A percentile compares a stretch with the other conserved stretches of the same genome.
phyloP scores from a whole-genome alignment of 2,113 vertebrate genomes.

The Atlantisia rogersi region DNA sequence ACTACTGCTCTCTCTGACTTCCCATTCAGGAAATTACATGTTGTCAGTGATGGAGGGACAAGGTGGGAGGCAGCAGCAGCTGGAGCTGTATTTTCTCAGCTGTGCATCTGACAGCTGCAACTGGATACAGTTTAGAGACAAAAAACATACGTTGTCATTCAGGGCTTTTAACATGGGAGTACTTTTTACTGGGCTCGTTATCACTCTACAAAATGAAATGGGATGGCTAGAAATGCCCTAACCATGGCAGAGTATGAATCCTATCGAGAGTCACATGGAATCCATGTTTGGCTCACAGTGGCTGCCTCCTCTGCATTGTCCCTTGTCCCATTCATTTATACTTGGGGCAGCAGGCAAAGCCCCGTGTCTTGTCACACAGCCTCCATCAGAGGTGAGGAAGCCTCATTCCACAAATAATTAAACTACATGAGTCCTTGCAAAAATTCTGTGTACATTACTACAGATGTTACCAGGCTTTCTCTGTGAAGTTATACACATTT shows the following conservation, averaged over 20 bases:
- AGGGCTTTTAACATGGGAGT: neutral
- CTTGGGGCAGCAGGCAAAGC: neutral
- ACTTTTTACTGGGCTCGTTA: neutral
- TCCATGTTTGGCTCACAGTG: neutral
- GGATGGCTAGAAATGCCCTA: neutral
- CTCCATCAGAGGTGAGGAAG: neutral
- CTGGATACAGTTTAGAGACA: neutral
- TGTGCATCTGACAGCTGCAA: slow-evolving; percentile 52
- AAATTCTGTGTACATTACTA: neutral
- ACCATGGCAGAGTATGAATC: neutral
- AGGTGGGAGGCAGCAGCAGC: slow-evolving; percentile 50
- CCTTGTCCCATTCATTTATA: neutral
- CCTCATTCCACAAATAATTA: neutral
- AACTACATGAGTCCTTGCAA: fast-evolving
- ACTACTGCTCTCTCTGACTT: slow-evolving; percentile 7
- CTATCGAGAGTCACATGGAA: neutral
- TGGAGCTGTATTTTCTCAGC: slow-evolving; percentile 54
- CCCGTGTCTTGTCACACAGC: neutral
- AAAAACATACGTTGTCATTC: slow-evolving; percentile 8
- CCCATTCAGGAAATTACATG: slow-evolving; percentile 56
- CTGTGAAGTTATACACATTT: neutral
- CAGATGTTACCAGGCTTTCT: neutral
- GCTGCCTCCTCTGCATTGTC: neutral
- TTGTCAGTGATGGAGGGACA: slow-evolving; percentile 37
- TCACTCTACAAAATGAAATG: neutral